A percentile compares a stretch with the other conserved stretches of the same genome.
These are phyloP conservation scores for Lynx canadensis DNA, from an alignment of 2,113 vertebrate genomes.

Conservation along the genomic window DNA sequence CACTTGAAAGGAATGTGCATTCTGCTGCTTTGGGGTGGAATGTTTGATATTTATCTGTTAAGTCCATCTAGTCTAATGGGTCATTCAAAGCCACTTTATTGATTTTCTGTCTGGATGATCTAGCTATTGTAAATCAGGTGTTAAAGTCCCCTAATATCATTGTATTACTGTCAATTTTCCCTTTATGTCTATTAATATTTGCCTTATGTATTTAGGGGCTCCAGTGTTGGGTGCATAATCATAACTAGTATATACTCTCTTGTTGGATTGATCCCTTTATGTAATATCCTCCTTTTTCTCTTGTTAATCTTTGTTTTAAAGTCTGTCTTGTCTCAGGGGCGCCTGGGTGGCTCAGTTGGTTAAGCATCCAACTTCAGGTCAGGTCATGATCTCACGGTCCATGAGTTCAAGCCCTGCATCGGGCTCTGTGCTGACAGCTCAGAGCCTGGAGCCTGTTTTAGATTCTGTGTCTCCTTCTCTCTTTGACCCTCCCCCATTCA, in stretches of 20 bases:
- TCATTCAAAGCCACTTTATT: neutral
- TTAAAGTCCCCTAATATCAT: neutral
- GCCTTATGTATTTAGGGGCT: neutral
- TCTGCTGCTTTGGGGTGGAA: neutral
- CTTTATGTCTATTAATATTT: neutral
- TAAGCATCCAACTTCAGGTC: no score
- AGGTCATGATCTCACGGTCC: no score
- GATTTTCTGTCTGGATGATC: neutral
- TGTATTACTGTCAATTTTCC: neutral
- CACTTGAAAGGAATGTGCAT: neutral
- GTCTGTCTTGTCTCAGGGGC: neutral
- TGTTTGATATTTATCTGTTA: neutral
- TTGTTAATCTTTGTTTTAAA: neutral
- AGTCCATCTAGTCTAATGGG: neutral
- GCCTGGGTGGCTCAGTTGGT: no score
- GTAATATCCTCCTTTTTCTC: neutral
- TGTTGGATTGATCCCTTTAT: neutral
- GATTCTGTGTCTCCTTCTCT: no score
- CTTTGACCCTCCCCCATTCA: no score
- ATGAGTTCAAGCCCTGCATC: no score
- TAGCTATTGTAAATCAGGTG: neutral
- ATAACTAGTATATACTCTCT: neutral
- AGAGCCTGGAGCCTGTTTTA: no score
- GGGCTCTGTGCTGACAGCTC: no score
- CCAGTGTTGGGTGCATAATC: neutral